Percentiles rank a stretch among this genome's conserved stretches.
Conservation (phyloP, 2,888 invertebrate genomes). For the Erpobdella octoculata region DNA sequence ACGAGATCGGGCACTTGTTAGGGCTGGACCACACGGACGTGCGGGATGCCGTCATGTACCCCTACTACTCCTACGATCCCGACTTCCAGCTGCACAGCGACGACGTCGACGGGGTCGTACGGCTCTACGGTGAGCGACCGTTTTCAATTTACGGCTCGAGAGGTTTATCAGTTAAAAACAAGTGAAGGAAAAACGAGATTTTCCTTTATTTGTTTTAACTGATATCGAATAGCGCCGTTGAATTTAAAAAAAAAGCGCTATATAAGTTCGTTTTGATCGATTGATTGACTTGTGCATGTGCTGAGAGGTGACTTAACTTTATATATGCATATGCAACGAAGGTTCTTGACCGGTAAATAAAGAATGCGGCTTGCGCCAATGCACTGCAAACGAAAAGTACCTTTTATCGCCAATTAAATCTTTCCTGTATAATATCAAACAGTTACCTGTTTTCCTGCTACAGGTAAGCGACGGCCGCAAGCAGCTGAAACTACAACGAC, state of each 20-base stretch:
- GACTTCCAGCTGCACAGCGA: not conserved
- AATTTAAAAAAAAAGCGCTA: too few relatives aligned
- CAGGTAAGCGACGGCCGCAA: not conserved
- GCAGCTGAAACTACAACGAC: not conserved
- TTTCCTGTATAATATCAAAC: not conserved
- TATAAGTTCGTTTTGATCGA: too few relatives aligned
- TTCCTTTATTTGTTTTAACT: too few relatives aligned
- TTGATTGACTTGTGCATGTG: too few relatives aligned
- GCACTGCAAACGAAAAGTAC: not conserved
- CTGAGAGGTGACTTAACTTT: too few relatives aligned
- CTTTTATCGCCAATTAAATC: not conserved
- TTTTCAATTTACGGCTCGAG: too few relatives aligned
- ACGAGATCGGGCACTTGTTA: slow-evolving; percentile 17
- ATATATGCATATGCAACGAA: too few relatives aligned
- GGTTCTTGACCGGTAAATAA: too few relatives aligned
- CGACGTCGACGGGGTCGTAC: slow-evolving; percentile 2
- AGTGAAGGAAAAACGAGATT: too few relatives aligned
- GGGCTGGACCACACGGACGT: slow-evolving; percentile 5
- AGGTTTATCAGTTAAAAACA: too few relatives aligned
- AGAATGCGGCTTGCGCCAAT: too few relatives aligned
- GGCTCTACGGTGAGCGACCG: not conserved
- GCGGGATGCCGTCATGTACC: slow-evolving; percentile 7
- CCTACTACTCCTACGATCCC: not conserved
- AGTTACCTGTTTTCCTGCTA: not conserved
- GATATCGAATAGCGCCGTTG: too few relatives aligned